phyloP scores from a whole-genome alignment of 1,140 invertebrate genomes.

The Apocrypta bakeri region DNA sequence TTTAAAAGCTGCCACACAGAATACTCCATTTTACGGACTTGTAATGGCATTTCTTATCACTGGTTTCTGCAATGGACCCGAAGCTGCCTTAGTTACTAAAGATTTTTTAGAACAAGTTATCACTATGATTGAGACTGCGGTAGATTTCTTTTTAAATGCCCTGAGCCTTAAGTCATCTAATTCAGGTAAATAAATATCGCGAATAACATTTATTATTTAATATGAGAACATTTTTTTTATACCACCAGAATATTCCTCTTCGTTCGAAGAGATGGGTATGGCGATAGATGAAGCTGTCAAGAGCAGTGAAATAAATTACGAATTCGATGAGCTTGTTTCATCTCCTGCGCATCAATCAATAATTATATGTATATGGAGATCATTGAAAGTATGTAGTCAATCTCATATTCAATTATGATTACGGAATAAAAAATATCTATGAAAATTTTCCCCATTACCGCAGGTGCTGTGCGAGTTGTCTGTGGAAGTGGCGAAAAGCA shows the following conservation, averaged over 20 bases:
- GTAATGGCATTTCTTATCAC: constrained; percentile 63
- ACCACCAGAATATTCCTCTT: constrained; percentile 74
- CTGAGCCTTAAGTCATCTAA: constrained; percentile 63
- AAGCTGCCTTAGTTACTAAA: constrained; percentile 47
- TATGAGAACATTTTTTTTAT: not conserved
- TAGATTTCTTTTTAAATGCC: constrained; percentile 66
- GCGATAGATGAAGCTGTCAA: constrained; percentile 72
- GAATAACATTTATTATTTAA: constrained; percentile 31
- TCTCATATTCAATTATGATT: not conserved
- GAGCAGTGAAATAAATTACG: constrained; percentile 58
- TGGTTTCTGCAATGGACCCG: constrained; percentile 53
- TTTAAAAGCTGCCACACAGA: constrained; percentile 64
- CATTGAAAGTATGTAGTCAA: constrained; percentile 79
- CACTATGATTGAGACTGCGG: constrained; percentile 65
- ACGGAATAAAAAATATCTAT: not conserved
- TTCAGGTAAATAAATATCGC: constrained; percentile 55
- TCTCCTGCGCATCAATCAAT: constrained; percentile 81
- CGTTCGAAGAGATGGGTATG: constrained; percentile 78
- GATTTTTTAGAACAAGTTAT: constrained; percentile 60
- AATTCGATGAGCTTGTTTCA: constrained; percentile 70
- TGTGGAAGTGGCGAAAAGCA: constrained; percentile 66
- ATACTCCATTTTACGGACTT: constrained; percentile 67
- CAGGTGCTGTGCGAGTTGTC: constrained; percentile 77
- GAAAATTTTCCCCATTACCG: constrained; percentile 32
- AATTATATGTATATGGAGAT: constrained; percentile 85